These are phyloP conservation scores for Chaetodon trifascialis DNA, from an alignment of 2,113 vertebrate species.

Conservation along the genomic window DNA sequence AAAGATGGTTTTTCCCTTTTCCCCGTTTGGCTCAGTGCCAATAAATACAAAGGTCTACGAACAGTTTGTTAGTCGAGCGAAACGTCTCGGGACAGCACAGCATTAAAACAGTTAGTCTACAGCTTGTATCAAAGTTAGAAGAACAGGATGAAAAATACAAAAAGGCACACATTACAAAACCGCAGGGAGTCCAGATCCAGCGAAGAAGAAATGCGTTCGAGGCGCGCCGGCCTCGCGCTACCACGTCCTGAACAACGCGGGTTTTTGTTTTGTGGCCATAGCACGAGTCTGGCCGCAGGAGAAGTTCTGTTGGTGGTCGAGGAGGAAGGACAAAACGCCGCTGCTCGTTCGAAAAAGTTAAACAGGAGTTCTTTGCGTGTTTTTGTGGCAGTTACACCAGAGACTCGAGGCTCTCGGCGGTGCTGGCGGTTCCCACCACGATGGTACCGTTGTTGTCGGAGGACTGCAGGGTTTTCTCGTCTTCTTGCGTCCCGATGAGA, in stretches of 20 bases:
- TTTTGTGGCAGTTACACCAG: conserved; percentile 86
- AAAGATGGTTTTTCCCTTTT: conserved; percentile 65
- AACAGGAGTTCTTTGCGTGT: conserved; percentile 19
- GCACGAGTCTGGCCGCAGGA: conserved; percentile 39
- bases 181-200: conserved; percentile 72
- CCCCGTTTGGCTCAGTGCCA: conserved; percentile 77
- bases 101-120: conserved; percentile 84
- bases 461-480: conserved; percentile 87
- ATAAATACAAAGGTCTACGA: conserved; percentile 87
- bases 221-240: conserved; percentile 29
- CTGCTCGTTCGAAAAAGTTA: conserved; percentile 21
- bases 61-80: conserved; percentile 82
- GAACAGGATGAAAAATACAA: conserved; percentile 86
- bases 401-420: conserved; percentile 93
- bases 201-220: conserved; percentile 69
- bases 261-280: not conserved
- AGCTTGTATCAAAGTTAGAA: conserved; percentile 79
- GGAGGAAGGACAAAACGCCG: conserved; percentile 34
- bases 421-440: conserved; percentile 83
- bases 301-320: conserved; percentile 46
- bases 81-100: conserved; percentile 64
- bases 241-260: conserved; percentile 3
- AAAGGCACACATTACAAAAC: conserved; percentile 94
- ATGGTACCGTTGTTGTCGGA: conserved; percentile 90
- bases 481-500: conserved; percentile 92